phyloP scores from a whole-genome alignment of 2,113 vertebrate species.

The Sinocyclocheilus anophthalmus region DNA sequence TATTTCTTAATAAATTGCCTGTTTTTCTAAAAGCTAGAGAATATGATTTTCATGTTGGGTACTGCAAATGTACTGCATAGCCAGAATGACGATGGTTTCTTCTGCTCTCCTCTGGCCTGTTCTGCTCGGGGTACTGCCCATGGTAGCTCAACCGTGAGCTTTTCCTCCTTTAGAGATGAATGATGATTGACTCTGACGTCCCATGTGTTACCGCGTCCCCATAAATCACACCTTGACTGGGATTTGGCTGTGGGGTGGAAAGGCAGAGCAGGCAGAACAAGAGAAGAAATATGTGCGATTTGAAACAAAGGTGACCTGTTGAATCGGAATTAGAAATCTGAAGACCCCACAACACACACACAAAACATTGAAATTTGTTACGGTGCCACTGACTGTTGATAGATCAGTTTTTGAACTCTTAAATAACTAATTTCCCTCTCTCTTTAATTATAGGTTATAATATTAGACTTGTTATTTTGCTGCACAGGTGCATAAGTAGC shows the following conservation, averaged over 20 bases:
- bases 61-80: neutral
- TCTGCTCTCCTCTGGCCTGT: neutral
- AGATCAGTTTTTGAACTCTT: neutral
- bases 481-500: too few species aligned
- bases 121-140: neutral
- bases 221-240: slow-evolving; percentile 41
- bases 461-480: too few species aligned
- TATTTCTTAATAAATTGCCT: neutral
- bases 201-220: slow-evolving; percentile 28
- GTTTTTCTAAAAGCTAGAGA: neutral
- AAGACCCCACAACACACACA: neutral
- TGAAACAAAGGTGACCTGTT: neutral
- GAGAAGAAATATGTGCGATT: neutral
- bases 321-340: neutral
- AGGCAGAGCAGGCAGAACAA: neutral
- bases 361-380: neutral
- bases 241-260: slow-evolving; percentile 35
- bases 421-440: too few species aligned
- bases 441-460: too few species aligned
- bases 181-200: slow-evolving; percentile 39
- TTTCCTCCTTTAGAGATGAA: slow-evolving; percentile 33
- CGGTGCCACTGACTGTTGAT: neutral
- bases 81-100: neutral
- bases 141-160: slow-evolving; percentile 30
- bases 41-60: neutral